Evolutionary conservation across 2,888 invertebrate genomes (phyloP), one percentile per base, ranked within the genome.

Genomic region (Hydrotaea cyrtoneurina): DNA sequence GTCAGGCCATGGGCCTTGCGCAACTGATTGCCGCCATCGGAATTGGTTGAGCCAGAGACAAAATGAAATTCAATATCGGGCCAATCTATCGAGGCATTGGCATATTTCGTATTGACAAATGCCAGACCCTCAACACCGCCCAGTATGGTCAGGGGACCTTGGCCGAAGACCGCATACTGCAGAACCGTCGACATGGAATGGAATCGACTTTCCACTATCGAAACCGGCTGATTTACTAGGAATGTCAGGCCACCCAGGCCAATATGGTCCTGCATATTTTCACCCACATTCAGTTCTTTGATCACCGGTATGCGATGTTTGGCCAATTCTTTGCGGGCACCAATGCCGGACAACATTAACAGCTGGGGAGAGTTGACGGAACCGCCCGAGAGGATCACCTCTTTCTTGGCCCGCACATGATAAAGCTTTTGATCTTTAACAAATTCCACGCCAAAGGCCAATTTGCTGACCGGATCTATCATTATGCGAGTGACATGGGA

Each of bases 281-380:
- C 93, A 0, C 98, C 98, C 0, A 98, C 98, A 87, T 94, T 94
- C 0, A 97, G 92, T 90, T 98, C 96, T 89, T 96, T 95, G 72
- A 97, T 94, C 0, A 97, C 93, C 0, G 97, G 96, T 87, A 98
- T 97, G 74, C 95, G 94, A 87, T 95, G 95, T 87, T 95, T 94
- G n/a, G 93, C 92, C 79, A 97, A 89, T 88, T 97, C 95, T 21
- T 94, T 94, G 73, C 94, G 93, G 0, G 96, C 96, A 0, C 97
- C 97, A 13, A 98, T 94, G 0, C 98, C 99, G 10, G 98, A 98
- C 0, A 99, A 92, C 97, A 99, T 97, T 53, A 99, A 92, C 1
- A 99, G 90, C 90, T 99, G 99, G 0, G 99, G 98, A 0, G 98
- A 96, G 90, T 98, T 98, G 0, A 99, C 94, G 0, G 98, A 95